These are phyloP conservation scores for Drosophila sechellia DNA, from an alignment of 1,140 invertebrate species.

Conservation along the genomic window DNA sequence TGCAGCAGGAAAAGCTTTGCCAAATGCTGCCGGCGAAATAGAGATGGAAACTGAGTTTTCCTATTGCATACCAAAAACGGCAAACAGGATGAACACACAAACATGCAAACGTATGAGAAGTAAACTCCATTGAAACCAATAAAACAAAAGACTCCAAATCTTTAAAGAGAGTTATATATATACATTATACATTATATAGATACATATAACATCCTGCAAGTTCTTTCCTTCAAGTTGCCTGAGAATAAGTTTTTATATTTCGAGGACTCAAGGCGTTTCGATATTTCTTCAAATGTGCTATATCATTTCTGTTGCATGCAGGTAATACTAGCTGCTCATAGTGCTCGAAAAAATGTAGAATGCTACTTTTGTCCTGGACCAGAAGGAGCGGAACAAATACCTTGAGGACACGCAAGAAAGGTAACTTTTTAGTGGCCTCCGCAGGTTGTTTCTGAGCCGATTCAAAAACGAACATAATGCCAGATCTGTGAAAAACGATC, in stretches of 20 bases:
- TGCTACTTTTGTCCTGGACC: constrained; percentile 34
- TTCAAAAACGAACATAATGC: constrained; percentile 50
- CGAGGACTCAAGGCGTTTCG: constrained; percentile 17
- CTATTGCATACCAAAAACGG: not conserved
- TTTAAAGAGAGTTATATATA: not conserved
- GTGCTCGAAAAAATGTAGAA: constrained; percentile 17
- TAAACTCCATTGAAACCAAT: not conserved
- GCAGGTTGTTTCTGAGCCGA: not conserved
- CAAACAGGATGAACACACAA: not conserved
- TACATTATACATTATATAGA: too few species aligned
- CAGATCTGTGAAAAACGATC: constrained; percentile 39
- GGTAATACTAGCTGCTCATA: constrained; percentile 28
- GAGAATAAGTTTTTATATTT: not conserved
- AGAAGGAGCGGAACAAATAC: constrained; percentile 58
- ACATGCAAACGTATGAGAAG: not conserved
- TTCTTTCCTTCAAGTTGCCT: too few species aligned
- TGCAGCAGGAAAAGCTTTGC: constrained; percentile 16
- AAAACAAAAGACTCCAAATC: not conserved
- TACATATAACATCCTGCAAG: too few species aligned
- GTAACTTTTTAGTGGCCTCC: constrained; percentile 23
- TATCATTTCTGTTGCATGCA: not conserved
- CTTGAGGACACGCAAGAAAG: constrained; percentile 42
- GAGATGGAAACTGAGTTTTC: constrained; percentile 1
- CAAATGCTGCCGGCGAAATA: not conserved
- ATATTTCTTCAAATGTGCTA: constrained; percentile 44